A percentile compares a stretch with the other conserved stretches of the same genome.
Conservation (phyloP, 2,888 invertebrate species). For the Nematopogon swammerdamellus region DNA sequence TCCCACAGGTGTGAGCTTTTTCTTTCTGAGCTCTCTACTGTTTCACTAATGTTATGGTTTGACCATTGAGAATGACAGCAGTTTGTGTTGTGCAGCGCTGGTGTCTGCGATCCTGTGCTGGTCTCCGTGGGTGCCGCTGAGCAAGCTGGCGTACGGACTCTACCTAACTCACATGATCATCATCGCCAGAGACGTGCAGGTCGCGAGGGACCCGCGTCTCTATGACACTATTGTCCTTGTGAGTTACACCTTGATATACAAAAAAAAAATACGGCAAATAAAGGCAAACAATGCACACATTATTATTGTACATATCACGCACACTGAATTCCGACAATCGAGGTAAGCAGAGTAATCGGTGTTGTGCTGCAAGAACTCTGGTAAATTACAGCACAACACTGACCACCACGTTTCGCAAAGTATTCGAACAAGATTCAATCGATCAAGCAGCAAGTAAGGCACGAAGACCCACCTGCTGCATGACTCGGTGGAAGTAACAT, state of each 20-base stretch:
- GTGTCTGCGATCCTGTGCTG: slow-evolving; percentile 46
- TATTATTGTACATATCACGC: no score
- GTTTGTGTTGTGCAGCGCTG: slow-evolving; percentile 25
- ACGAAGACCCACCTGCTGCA: no score
- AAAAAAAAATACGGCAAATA: no score
- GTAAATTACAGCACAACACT: no score
- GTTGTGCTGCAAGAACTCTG: no score
- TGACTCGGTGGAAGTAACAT: not conserved
- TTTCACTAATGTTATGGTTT: not conserved
- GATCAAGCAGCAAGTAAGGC: no score
- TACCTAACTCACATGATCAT: slow-evolving; percentile 55
- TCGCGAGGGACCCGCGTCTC: slow-evolving; percentile 40
- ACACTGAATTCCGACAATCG: no score
- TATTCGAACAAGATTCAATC: no score
- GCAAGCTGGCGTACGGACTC: slow-evolving; percentile 57
- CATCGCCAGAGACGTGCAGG: slow-evolving; percentile 44
- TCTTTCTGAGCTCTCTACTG: not conserved
- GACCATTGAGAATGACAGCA: no score
- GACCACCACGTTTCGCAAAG: no score
- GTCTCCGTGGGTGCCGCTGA: slow-evolving; percentile 57
- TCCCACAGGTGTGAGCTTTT: no score
- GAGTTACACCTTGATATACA: slow-evolving; percentile 15
- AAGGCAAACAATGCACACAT: not conserved
- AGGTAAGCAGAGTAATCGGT: no score
- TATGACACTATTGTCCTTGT: slow-evolving; percentile 29